Conservation (phyloP, 2,113 vertebrate species). For the Phoenicopterus ruber region DNA sequence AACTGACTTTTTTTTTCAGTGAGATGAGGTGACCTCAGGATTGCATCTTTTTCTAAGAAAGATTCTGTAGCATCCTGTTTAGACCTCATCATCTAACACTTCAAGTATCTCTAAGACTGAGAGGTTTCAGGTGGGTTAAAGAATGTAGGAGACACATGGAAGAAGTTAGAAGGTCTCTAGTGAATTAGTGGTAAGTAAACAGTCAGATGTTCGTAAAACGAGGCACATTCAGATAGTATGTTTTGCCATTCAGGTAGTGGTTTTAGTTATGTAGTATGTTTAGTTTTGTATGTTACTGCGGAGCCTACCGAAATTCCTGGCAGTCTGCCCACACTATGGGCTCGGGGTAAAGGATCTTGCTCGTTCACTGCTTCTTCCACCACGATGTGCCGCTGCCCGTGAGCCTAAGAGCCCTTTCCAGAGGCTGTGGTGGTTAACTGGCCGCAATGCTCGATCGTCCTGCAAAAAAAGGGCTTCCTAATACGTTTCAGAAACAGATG, state of each 20-base stretch:
- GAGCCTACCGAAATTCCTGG: not conserved
- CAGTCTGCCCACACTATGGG: not conserved
- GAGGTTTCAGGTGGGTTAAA: not conserved
- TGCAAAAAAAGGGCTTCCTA: not conserved
- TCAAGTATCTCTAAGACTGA: not conserved
- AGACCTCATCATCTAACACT: not conserved
- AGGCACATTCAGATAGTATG: not conserved
- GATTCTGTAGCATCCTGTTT: not conserved
- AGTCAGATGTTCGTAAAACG: not conserved
- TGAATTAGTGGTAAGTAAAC: not conserved
- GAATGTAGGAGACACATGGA: not conserved
- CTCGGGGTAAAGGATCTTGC: not conserved
- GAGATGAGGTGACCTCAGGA: not conserved
- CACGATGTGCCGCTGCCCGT: rapidly evolving
- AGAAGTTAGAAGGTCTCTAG: not conserved
- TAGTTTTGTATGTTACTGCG: not conserved
- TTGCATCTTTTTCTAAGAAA: not conserved
- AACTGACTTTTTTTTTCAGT: not conserved
- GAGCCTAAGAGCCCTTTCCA: not conserved
- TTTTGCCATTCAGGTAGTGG: not conserved
- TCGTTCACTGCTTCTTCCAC: not conserved
- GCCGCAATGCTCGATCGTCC: rapidly evolving
- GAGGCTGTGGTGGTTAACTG: not conserved
- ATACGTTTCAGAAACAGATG: not conserved
- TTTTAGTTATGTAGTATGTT: not conserved